Conservation (phyloP, 2,113 vertebrate genomes). For the Eublepharis macularius region DNA sequence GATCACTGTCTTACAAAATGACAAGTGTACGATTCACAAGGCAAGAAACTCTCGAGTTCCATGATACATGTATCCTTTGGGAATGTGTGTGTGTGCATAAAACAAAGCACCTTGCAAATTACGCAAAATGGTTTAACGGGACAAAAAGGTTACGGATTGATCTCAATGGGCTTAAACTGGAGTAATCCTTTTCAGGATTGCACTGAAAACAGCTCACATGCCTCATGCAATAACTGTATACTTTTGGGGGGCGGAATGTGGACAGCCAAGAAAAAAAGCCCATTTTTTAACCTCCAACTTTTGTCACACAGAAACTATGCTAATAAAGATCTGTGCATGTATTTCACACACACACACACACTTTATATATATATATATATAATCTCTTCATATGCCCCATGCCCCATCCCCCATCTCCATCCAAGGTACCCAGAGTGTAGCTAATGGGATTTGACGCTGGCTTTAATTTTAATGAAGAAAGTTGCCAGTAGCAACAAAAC, state of each 20-base stretch:
- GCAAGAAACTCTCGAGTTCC: neutral
- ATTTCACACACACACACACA: neutral
- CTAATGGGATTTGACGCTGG: slow-evolving; percentile 87
- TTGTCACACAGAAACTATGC: slow-evolving; percentile 26
- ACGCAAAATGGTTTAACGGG: neutral
- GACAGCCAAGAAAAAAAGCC: neutral
- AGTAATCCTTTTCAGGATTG: too few relatives aligned
- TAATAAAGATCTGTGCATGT: slow-evolving; percentile 42
- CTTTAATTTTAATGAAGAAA: slow-evolving; percentile 92
- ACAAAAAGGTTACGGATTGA: slow-evolving; percentile 42
- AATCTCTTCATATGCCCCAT: too few relatives aligned
- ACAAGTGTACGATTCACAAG: neutral
- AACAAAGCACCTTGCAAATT: slow-evolving; percentile 15
- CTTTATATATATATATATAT: slow-evolving; percentile 47
- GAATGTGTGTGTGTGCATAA: neutral
- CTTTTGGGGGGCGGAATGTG: slow-evolving; percentile 35
- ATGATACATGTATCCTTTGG: slow-evolving; percentile 1
- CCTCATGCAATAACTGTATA: neutral
- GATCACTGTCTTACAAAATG: slow-evolving; percentile 4
- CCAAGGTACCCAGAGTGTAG: slow-evolving; percentile 77
- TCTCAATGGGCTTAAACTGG: too few relatives aligned
- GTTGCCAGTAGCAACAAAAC: slow-evolving; percentile 90
- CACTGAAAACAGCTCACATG: neutral
- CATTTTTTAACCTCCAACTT: slow-evolving; percentile 53
- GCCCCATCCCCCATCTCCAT: slow-evolving; percentile 40